Conservation (phyloP, 2,113 vertebrate species). For the Eonycteris spelaea region DNA sequence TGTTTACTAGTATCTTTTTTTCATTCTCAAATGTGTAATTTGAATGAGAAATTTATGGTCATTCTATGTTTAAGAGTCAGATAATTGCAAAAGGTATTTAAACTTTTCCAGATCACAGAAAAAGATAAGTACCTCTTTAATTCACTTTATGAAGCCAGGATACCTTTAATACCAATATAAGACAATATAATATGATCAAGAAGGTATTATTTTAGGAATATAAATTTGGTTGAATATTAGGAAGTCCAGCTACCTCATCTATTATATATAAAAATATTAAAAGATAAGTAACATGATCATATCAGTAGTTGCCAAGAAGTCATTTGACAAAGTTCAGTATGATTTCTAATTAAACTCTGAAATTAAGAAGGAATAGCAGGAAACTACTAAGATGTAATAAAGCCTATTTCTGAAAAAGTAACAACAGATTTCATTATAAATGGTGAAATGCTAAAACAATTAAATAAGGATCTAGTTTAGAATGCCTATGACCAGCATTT, state of each 20-base stretch:
- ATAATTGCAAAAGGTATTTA: not conserved
- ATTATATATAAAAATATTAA: not conserved
- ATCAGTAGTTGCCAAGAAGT: not conserved
- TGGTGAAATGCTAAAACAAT: not conserved
- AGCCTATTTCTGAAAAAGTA: not conserved
- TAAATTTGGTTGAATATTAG: not conserved
- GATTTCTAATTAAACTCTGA: not conserved
- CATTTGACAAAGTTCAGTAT: not conserved
- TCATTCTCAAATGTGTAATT: not conserved
- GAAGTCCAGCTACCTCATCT: not conserved
- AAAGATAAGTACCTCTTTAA: not conserved
- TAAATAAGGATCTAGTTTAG: not conserved
- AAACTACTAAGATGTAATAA: not conserved
- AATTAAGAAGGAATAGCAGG: not conserved
- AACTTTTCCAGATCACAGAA: not conserved
- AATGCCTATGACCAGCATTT: not conserved
- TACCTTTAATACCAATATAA: not conserved
- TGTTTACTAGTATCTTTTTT: not conserved
- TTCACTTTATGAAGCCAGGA: not conserved
- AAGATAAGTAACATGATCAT: not conserved
- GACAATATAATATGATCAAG: not conserved
- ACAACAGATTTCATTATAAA: not conserved
- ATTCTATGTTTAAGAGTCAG: not conserved
- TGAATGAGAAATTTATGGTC: not conserved
- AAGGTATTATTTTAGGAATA: not conserved